A percentile compares a stretch with the other conserved stretches of the same genome.
Evolutionary conservation across 2,113 vertebrate genomes (phyloP).

Genomic region (Tragelaphus strepsiceros): DNA sequence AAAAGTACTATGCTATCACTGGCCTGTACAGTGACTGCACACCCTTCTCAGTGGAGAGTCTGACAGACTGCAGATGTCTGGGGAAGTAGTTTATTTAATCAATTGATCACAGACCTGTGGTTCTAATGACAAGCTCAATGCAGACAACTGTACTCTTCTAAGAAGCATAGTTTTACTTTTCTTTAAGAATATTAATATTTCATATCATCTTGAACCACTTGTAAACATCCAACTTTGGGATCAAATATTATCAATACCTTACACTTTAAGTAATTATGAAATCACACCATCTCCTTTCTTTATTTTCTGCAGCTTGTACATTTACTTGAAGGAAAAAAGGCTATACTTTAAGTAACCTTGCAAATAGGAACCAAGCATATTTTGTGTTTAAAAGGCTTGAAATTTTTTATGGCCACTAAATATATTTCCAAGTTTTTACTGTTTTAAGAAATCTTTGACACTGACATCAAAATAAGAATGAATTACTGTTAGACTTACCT

Average conservation of each 20-base stretch:
- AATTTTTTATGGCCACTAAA: neutral
- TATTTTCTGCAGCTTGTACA: neutral
- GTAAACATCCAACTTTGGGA: neutral
- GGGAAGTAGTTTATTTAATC: conserved; percentile 78
- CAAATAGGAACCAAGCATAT: neutral
- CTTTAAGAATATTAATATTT: conserved; percentile 52
- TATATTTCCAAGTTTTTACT: neutral
- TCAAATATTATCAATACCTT: neutral
- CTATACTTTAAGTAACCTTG: neutral
- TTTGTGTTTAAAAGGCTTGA: neutral
- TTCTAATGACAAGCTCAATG: conserved; percentile 47
- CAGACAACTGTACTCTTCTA: conserved; percentile 43
- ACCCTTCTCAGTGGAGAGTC: conserved; percentile 53
- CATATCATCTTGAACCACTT: conserved; percentile 22
- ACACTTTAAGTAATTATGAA: neutral
- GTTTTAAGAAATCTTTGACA: neutral
- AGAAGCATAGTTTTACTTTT: conserved; percentile 53
- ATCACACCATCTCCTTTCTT: neutral
- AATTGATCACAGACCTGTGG: conserved; percentile 68
- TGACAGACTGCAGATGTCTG: conserved; percentile 74
- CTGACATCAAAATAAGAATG: neutral
- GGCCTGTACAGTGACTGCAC: neutral
- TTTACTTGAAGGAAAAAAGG: neutral
- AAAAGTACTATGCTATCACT: neutral
- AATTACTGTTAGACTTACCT: conserved; percentile 79